Conservation (phyloP, 2,113 vertebrate species). For the Todiramphus saurophagus region DNA sequence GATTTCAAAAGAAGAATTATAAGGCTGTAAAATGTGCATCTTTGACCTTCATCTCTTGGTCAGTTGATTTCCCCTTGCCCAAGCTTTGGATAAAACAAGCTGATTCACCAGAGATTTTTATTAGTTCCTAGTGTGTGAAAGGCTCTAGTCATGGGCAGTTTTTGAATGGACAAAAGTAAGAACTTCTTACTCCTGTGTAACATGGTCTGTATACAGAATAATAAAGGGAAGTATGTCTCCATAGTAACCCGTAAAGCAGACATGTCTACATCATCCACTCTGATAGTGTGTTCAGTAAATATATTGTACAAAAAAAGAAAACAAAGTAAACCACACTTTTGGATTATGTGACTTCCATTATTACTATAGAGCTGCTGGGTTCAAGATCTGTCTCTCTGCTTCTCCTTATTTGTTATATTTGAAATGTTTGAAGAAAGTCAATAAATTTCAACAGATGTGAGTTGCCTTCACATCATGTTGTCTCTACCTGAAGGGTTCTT, state of each 20-base stretch:
- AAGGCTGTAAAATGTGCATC: background rate
- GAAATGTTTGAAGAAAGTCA: background rate
- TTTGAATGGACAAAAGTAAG: constrained; percentile 3
- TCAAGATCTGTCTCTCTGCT: background rate
- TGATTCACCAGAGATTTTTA: background rate
- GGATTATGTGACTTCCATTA: background rate
- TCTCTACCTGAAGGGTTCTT: background rate
- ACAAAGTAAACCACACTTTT: background rate
- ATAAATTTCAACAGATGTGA: background rate
- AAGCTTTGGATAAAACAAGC: background rate
- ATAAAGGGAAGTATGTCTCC: constrained; percentile 34
- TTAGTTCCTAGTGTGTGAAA: background rate
- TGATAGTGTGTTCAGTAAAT: background rate
- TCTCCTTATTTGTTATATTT: background rate
- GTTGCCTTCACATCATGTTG: background rate
- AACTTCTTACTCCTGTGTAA: constrained; percentile 4
- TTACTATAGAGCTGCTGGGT: background rate
- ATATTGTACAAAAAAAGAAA: background rate
- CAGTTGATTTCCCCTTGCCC: background rate
- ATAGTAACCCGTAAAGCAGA: constrained; percentile 53
- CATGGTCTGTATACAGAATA: constrained; percentile 24
- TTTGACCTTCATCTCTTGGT: background rate
- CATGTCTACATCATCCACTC: constrained; percentile 7
- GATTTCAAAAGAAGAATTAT: background rate
- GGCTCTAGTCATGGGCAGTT: background rate